phyloP scores from a whole-genome alignment of 2,888 invertebrate genomes.

The Mimumesa dahlbomi region DNA sequence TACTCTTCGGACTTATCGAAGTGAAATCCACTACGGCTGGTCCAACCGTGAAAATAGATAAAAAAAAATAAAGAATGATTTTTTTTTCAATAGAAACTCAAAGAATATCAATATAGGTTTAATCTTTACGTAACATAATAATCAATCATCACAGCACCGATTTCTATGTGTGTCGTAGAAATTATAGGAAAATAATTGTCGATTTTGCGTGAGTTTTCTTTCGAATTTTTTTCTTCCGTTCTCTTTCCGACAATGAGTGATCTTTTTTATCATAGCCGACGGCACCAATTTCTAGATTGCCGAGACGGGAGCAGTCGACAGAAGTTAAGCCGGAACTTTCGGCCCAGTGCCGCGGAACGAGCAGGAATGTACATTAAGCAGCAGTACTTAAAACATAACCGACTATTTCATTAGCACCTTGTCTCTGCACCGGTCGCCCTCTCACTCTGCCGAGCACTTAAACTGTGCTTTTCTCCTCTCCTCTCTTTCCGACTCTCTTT shows the following conservation, averaged over 20 bases:
- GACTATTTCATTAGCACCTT: conserved; percentile 71
- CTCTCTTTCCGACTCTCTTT: conserved; percentile 18
- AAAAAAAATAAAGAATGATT: too few relatives aligned
- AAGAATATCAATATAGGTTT: too few relatives aligned
- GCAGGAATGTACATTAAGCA: conserved; percentile 61
- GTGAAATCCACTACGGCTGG: too few relatives aligned
- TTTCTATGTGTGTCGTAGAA: too few relatives aligned
- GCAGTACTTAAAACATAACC: conserved; percentile 69
- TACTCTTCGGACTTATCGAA: too few relatives aligned
- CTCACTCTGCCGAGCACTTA: conserved; percentile 55
- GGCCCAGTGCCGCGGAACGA: conserved; percentile 51
- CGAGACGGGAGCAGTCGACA: conserved; percentile 24
- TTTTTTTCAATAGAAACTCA: too few relatives aligned
- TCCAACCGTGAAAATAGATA: too few relatives aligned
- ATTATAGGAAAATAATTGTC: conserved; percentile 8
- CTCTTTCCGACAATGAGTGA: background rate
- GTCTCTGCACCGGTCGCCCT: conserved; percentile 53
- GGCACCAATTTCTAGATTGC: conserved; percentile 48
- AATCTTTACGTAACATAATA: too few relatives aligned
- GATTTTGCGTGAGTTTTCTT: background rate
- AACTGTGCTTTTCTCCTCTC: conserved; percentile 54
- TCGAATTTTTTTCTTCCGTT: background rate
- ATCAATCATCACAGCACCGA: too few relatives aligned
- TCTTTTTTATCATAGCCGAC: conserved; percentile 10
- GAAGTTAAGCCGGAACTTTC: conserved; percentile 61